These are phyloP conservation scores for Cantharis lateralis DNA, from an alignment of 2,888 invertebrate genomes.

Conservation along the genomic window DNA sequence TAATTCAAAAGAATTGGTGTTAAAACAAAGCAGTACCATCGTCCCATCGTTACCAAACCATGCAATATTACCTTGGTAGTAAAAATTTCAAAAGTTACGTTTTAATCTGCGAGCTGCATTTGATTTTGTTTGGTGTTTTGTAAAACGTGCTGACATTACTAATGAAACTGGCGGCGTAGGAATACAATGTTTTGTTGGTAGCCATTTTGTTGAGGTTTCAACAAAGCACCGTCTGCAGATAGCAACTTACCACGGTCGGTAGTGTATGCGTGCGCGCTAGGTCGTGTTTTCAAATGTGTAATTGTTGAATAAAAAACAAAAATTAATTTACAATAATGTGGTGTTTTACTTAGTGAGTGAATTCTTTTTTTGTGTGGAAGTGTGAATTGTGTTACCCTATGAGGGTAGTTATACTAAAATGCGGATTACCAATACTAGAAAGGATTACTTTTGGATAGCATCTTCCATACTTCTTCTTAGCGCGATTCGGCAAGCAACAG, in stretches of 20 bases:
- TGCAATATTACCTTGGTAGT: neutral
- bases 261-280: slow-evolving; percentile 26
- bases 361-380: slow-evolving; percentile 57
- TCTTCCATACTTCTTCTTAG: slow-evolving; percentile 58
- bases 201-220: slow-evolving; percentile 53
- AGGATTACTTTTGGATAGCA: slow-evolving; percentile 70
- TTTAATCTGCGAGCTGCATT: too few relatives aligned
- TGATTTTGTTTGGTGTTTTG: neutral
- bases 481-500: slow-evolving; percentile 62
- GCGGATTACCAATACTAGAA: slow-evolving; percentile 71
- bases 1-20: neutral
- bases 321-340: slow-evolving; percentile 38
- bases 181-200: slow-evolving; percentile 43
- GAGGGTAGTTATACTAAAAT: slow-evolving; percentile 60
- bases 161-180: slow-evolving; percentile 45
- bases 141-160: neutral
- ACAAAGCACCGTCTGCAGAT: slow-evolving; percentile 45
- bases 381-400: slow-evolving; percentile 52
- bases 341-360: slow-evolving; percentile 45
- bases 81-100: neutral
- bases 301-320: slow-evolving; percentile 18
- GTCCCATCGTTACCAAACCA: neutral
- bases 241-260: slow-evolving; percentile 35
- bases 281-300: slow-evolving; percentile 29
- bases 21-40: neutral